Base-by-base conservation (phyloP, 2,113 vertebrate genomes). In the Rafetus swinhoei region DNA sequence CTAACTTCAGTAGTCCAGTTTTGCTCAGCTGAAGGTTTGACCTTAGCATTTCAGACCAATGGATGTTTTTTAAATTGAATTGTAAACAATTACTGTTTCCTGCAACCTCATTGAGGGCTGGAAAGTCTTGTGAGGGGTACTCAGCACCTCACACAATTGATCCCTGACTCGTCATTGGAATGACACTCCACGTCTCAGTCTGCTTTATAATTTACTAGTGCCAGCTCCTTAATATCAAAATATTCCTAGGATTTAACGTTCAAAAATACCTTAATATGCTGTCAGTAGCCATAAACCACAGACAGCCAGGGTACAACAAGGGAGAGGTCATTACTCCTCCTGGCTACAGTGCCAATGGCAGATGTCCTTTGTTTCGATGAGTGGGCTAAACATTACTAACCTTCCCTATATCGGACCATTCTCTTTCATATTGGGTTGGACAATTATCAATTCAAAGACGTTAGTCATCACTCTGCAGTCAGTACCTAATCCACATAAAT, bases 181-280 rank as follows among this genome's bases (percentile, higher is more conserved):
- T 59, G 9, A 15, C 55, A 59, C 39, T 13, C 22, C 13, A 27
- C 39, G 59, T 39, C 80, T 57, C n/a, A 35, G 55, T 35, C 21
- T 39, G 54, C 35, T 35, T n/a, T 25, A 8, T 25, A 24, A 24
- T 12, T 81, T 56, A 35, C n/a, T 57, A 57, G 55, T 39, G 22
- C 35, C 16, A 57, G 22, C 13, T 25, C 56, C n/a, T 82, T 82
- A 82, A 59, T 39, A 82, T 39, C 24, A 39, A 82, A 82, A 59
- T 72, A 72, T 35, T 35, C 65, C n/a, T 35, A 35, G 27, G 35
- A 7, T 59, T 59, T 55, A 45, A 39, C 59, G 59, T 35, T 39
- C 35, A 59, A 62, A 87, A 96, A 95, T 69, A 81, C 82, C 84
- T 91, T 72, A 76, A 89, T 93, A 91, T 90, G 83, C 79, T 92